Evolutionary conservation across 2,113 vertebrate species (phyloP).

Genomic region (Oryzias javanicus): DNA sequence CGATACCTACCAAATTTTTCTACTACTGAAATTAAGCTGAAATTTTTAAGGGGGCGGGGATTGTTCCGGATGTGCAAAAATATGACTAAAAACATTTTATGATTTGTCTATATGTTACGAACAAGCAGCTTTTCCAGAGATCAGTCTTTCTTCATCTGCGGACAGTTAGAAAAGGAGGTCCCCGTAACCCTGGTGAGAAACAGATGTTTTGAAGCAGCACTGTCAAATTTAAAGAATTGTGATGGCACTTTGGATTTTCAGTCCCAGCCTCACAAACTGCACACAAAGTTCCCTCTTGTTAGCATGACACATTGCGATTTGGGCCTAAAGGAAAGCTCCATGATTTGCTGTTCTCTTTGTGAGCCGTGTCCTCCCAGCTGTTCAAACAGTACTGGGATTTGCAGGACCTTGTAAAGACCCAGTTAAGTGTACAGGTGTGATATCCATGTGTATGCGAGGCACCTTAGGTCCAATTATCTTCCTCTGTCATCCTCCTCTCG

Average conservation of each 20-base stretch:
- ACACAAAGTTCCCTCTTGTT: conserved; percentile 6
- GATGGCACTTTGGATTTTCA: conserved; percentile 8
- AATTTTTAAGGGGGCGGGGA: no score
- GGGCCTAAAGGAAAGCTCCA: conserved; percentile 33
- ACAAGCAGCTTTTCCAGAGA: no score
- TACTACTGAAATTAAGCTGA: no score
- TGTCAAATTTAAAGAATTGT: no score
- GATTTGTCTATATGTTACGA: no score
- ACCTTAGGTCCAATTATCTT: conserved; percentile 68
- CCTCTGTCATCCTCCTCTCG: conserved; percentile 39
- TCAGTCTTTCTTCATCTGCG: no score
- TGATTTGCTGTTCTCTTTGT: conserved; percentile 31
- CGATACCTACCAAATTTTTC: no score
- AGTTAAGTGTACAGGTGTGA: conserved; percentile 50
- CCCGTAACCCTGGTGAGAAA: no score
- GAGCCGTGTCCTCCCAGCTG: conserved; percentile 21
- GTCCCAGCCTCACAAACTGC: conserved; percentile 15
- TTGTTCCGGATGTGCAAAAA: no score
- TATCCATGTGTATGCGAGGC: conserved; percentile 25
- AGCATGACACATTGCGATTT: conserved; percentile 24
- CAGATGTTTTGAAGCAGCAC: no score
- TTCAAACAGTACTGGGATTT: conserved; percentile 37
- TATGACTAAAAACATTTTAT: no score
- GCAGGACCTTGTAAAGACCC: conserved; percentile 50
- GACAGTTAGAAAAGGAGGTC: no score